A percentile compares a stretch with the other conserved stretches of the same genome.
Evolutionary conservation across 2,113 vertebrate genomes (phyloP).

Genomic region (Bufo gargarizans): DNA sequence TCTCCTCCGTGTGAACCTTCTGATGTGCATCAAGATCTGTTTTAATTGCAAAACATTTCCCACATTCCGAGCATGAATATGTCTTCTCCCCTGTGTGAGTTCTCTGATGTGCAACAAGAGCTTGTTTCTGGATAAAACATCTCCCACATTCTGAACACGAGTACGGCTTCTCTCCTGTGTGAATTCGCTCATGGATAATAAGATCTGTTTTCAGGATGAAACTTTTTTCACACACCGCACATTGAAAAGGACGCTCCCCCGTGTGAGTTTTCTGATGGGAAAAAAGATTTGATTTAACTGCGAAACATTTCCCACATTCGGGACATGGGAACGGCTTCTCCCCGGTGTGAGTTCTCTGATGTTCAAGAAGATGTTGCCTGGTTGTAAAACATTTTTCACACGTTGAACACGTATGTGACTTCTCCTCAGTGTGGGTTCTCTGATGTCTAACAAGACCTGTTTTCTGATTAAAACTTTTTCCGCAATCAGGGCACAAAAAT

Average conservation of each 20-base stretch:
- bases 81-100: background rate
- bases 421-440: background rate
- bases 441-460: background rate
- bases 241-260: background rate
- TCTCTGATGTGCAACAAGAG: background rate
- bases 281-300: slow-evolving; percentile 8
- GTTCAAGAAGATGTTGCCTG: background rate
- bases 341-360: background rate
- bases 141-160: background rate
- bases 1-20: background rate
- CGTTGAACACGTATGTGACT: background rate
- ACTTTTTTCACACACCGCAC: background rate
- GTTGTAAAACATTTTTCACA: background rate
- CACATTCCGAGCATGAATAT: background rate
- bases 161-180: background rate
- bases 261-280: slow-evolving; percentile 18
- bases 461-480: background rate
- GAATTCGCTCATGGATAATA: background rate
- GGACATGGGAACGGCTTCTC: slow-evolving; percentile 21
- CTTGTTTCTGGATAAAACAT: background rate
- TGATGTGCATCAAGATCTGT: background rate
- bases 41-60: background rate
- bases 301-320: slow-evolving; percentile 51
- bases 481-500: background rate
- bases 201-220: background rate